Conservation (phyloP, 1,140 invertebrate species). For the Brachionus koreanus region DNA sequence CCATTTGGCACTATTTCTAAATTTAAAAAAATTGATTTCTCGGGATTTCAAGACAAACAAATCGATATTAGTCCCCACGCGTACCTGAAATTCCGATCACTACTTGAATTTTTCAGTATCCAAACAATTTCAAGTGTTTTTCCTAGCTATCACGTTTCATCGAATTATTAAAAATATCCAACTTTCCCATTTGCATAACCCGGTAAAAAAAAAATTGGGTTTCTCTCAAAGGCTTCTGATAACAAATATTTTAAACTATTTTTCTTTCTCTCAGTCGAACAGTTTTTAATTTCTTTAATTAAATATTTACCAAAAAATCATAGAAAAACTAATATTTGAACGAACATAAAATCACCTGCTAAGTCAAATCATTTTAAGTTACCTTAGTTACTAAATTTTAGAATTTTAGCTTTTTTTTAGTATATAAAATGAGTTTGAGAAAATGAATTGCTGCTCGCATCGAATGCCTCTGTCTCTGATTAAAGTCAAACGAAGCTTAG, state of each 20-base stretch:
- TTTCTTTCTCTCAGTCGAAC: background rate
- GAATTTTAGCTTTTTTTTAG: background rate
- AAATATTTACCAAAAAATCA: slow-evolving; percentile 19
- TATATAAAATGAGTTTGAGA: slow-evolving; percentile 8
- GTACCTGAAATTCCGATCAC: background rate
- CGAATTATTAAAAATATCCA: too few relatives aligned
- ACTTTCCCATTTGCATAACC: background rate
- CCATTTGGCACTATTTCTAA: background rate
- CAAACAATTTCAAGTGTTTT: background rate
- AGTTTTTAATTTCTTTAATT: slow-evolving; percentile 2
- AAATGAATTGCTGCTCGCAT: background rate
- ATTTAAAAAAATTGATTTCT: background rate
- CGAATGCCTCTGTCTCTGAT: background rate
- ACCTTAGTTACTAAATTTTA: slow-evolving; percentile 28
- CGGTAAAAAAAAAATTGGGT: background rate
- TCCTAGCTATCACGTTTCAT: slow-evolving; percentile 8
- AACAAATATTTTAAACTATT: background rate
- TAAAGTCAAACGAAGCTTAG: background rate
- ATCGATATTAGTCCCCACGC: background rate
- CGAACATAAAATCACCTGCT: slow-evolving; percentile 16
- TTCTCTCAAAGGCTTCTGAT: background rate
- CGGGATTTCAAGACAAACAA: background rate
- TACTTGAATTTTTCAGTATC: background rate
- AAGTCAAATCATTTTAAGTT: slow-evolving; percentile 3
- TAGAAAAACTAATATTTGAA: slow-evolving; percentile 1